A percentile compares a stretch with the other conserved stretches of the same genome.
These are phyloP conservation scores for Nomia melanderi DNA, from an alignment of 1,140 invertebrate species.

Conservation along the genomic window DNA sequence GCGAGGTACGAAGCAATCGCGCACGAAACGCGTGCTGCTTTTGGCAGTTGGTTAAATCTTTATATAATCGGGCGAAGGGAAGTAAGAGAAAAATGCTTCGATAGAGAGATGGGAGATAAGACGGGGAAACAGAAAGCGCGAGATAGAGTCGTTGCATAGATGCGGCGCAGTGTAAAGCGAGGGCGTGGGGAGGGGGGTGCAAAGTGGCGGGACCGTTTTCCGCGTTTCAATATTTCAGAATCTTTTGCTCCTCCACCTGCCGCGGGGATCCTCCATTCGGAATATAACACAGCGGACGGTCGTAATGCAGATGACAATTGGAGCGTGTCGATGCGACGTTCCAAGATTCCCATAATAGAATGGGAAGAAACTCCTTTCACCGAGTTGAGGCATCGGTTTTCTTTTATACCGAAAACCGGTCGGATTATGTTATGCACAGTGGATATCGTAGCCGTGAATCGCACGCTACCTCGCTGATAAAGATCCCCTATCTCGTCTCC, in stretches of 20 bases:
- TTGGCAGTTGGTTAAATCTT: conserved; percentile 55
- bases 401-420: conserved; percentile 50
- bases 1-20: conserved; percentile 26
- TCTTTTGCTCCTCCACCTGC: conserved; percentile 21
- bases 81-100: neutral
- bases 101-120: conserved; percentile 15
- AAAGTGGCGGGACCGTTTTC: conserved; percentile 53
- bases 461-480: conserved; percentile 54
- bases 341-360: conserved; percentile 66
- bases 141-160: conserved; percentile 32
- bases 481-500: conserved; percentile 45
- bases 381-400: conserved; percentile 25
- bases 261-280: conserved; percentile 37
- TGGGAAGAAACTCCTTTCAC: conserved; percentile 45
- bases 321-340: conserved; percentile 62
- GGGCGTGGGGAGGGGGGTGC: conserved; percentile 13
- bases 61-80: conserved; percentile 12
- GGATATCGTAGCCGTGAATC: conserved; percentile 44
- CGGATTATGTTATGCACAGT: conserved; percentile 69
- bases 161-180: conserved; percentile 4
- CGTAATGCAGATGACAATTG: conserved; percentile 68
- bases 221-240: conserved; percentile 70
- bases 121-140: conserved; percentile 20
- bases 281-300: conserved; percentile 19
- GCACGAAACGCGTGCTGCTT: conserved; percentile 28